These are phyloP conservation scores for Drosophila orena DNA, from an alignment of 1,140 invertebrate genomes.

Conservation along the genomic window DNA sequence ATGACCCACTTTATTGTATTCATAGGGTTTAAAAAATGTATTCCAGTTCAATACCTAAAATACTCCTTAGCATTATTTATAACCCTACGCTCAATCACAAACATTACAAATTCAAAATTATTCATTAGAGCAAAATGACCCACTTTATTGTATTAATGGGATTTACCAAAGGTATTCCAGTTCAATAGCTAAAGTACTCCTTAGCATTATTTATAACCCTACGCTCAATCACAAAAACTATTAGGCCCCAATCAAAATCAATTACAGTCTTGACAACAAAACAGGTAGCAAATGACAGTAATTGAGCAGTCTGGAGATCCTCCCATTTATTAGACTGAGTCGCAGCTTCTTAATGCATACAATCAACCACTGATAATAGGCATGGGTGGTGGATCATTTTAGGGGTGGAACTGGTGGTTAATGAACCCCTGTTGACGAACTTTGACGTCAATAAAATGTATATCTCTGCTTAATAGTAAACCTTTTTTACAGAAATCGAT, in stretches of 20 bases:
- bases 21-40: too few species aligned
- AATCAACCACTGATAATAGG: constrained; percentile 19
- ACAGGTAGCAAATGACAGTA: constrained; percentile 27
- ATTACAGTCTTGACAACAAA: constrained; percentile 10
- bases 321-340: constrained; percentile 39
- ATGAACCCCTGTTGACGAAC: neutral
- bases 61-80: neutral
- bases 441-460: constrained; percentile 3
- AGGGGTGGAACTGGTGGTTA: constrained; percentile 6
- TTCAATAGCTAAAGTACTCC: neutral
- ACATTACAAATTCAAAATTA: neutral
- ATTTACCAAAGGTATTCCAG: too few species aligned
- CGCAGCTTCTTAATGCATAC: constrained; percentile 30
- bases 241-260: constrained; percentile 15
- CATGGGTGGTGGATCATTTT: constrained; percentile 23
- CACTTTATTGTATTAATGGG: too few species aligned
- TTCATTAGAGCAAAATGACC: too few species aligned
- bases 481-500: constrained; percentile 4
- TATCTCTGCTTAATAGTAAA: too few species aligned
- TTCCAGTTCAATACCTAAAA: neutral
- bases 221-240: constrained; percentile 8
- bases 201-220: neutral
- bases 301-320: constrained; percentile 20
- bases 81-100: constrained; percentile 5
- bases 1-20: too few species aligned